Conservation (phyloP, 2,888 invertebrate genomes). For the Amphipyra berbera region DNA sequence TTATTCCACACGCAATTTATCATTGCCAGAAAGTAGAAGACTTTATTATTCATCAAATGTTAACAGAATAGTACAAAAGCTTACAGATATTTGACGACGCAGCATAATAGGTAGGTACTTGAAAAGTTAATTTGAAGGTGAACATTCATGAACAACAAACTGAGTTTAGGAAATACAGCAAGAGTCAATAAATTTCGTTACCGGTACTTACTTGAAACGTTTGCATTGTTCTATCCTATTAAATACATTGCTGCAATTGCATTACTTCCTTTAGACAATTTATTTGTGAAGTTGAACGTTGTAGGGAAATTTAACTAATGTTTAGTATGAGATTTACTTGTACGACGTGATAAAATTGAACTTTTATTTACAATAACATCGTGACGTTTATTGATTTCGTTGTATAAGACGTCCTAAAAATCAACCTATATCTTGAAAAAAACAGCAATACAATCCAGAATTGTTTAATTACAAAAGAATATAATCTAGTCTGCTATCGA, state of each 20-base stretch:
- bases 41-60: background rate
- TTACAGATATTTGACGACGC: constrained; percentile 15
- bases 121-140: constrained; percentile 42
- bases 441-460: background rate
- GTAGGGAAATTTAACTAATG: constrained; percentile 45
- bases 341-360: constrained; percentile 22
- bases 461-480: background rate
- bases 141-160: constrained; percentile 62
- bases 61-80: constrained; percentile 5
- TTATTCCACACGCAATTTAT: constrained; percentile 6
- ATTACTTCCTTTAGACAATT: constrained; percentile 71
- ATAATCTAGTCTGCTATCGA: constrained; percentile 40
- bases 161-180: constrained; percentile 64
- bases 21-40: background rate
- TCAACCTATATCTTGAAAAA: no score
- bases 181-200: constrained; percentile 72
- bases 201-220: constrained; percentile 69
- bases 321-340: constrained; percentile 24
- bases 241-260: constrained; percentile 75
- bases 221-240: constrained; percentile 71
- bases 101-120: constrained; percentile 40
- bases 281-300: constrained; percentile 54
- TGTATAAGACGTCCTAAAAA: no score
- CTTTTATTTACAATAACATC: constrained; percentile 28
- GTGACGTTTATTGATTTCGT: background rate